A percentile compares a stretch with the other conserved stretches of the same genome.
Evolutionary conservation across 1,140 invertebrate species (phyloP).

Genomic region (Gonioctena quinquepunctata): DNA sequence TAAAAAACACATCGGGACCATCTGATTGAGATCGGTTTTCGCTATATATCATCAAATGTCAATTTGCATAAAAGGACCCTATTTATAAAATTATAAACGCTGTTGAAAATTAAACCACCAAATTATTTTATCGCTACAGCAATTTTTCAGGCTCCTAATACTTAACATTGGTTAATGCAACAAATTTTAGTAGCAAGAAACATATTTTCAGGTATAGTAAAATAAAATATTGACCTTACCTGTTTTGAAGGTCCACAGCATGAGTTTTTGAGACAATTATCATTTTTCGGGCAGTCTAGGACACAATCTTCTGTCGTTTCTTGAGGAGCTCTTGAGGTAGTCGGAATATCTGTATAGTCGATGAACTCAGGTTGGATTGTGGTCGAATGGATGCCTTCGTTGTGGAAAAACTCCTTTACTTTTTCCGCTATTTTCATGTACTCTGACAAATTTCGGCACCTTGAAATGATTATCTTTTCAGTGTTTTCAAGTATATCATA

Average conservation of each 20-base stretch:
- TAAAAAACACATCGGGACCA: too few species aligned
- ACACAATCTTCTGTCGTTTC: slow-evolving; percentile 64
- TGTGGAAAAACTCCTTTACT: slow-evolving; percentile 94
- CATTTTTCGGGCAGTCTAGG: slow-evolving; percentile 78
- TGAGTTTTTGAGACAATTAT: slow-evolving; percentile 80
- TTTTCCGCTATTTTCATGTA: slow-evolving; percentile 93
- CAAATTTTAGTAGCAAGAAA: too few species aligned
- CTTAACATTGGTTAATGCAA: too few species aligned
- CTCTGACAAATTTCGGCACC: slow-evolving; percentile 83
- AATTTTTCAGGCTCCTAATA: too few species aligned
- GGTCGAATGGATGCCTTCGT: slow-evolving; percentile 89
- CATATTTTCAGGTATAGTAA: too few species aligned
- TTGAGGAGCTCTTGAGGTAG: slow-evolving; percentile 35
- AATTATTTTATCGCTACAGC: too few species aligned
- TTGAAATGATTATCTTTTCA: slow-evolving; percentile 44
- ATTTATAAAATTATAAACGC: too few species aligned
- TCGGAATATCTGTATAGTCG: slow-evolving; percentile 61
- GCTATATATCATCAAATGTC: too few species aligned
- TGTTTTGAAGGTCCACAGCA: slow-evolving; percentile 77
- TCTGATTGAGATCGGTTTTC: too few species aligned
- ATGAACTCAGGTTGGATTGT: slow-evolving; percentile 95
- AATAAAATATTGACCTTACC: slow-evolving; percentile 57
- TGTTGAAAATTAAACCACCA: too few species aligned
- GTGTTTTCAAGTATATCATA: too few species aligned
- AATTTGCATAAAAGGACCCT: too few species aligned